phyloP scores from a whole-genome alignment of 2,113 vertebrate genomes.

The Sceloporus undulatus region DNA sequence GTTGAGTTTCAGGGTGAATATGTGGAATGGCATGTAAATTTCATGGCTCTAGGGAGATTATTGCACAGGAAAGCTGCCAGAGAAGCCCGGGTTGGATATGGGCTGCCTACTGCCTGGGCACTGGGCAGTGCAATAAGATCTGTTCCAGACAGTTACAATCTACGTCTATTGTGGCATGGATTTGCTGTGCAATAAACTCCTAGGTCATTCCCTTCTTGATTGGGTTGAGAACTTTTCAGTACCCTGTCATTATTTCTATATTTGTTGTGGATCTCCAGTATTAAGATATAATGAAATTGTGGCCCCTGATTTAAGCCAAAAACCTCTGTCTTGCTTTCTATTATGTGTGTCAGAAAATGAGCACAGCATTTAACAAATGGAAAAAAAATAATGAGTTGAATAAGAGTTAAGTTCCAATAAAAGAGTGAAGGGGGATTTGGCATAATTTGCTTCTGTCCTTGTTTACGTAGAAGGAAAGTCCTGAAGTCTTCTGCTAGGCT shows the following conservation, averaged over 20 bases:
- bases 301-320: background rate
- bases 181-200: too few relatives aligned
- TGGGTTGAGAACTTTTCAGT: too few relatives aligned
- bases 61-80: too few relatives aligned
- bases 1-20: too few relatives aligned
- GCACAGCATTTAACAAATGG: background rate
- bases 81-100: too few relatives aligned
- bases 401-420: background rate
- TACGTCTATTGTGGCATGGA: too few relatives aligned
- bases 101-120: too few relatives aligned
- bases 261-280: background rate
- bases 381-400: background rate
- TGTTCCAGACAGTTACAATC: too few relatives aligned
- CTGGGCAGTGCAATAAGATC: too few relatives aligned
- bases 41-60: too few relatives aligned
- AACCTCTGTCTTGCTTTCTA: background rate
- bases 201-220: too few relatives aligned
- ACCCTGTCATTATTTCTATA: background rate
- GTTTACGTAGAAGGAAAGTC: background rate
- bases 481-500: background rate
- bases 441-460: background rate
- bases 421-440: background rate
- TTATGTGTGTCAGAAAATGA: background rate
- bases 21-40: too few relatives aligned
- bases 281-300: constrained; percentile 1